Evolutionary conservation across 1,140 invertebrate species (phyloP).

Genomic region (Drosophila leontia): DNA sequence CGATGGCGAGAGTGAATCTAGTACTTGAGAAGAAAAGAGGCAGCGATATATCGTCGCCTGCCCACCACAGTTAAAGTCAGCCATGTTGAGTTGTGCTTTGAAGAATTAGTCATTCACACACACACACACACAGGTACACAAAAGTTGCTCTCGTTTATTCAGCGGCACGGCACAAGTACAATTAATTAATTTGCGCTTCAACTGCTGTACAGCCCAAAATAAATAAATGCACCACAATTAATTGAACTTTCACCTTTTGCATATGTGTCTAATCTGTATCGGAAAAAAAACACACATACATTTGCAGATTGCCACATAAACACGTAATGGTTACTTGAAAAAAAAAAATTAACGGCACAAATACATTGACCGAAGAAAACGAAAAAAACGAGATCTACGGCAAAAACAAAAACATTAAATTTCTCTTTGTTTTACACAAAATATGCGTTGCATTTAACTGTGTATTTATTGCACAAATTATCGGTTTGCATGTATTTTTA

Average conservation of each 20-base stretch:
- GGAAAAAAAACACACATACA: conserved; percentile 19
- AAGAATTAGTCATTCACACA: conserved; percentile 63
- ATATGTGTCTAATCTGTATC: conserved; percentile 10
- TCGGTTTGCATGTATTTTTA: background rate
- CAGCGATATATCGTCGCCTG: conserved; percentile 39
- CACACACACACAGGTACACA: conserved; percentile 40
- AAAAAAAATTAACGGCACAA: conserved; percentile 17
- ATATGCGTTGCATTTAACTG: conserved; percentile 13
- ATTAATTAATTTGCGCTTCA: conserved; percentile 21
- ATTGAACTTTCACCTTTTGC: conserved; percentile 14
- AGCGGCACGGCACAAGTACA: conserved; percentile 16
- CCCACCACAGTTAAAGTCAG: conserved; percentile 73
- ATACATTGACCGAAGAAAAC: conserved; percentile 10
- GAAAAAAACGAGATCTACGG: conserved; percentile 7
- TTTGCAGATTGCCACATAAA: conserved; percentile 71
- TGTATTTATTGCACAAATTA: conserved; percentile 21
- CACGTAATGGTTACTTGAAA: conserved; percentile 37
- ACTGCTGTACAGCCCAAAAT: conserved; percentile 1
- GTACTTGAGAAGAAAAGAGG: conserved; percentile 34
- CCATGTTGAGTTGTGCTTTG: conserved; percentile 79
- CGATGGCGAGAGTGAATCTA: conserved; percentile 22
- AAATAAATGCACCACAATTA: conserved; percentile 10
- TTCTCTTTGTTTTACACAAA: conserved; percentile 17
- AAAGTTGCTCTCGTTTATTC: conserved; percentile 53
- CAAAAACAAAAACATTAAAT: conserved; percentile 20